These are phyloP conservation scores for Thripadectes ignobilis DNA, from an alignment of 2,797 vertebrate species.

Conservation along the genomic window DNA sequence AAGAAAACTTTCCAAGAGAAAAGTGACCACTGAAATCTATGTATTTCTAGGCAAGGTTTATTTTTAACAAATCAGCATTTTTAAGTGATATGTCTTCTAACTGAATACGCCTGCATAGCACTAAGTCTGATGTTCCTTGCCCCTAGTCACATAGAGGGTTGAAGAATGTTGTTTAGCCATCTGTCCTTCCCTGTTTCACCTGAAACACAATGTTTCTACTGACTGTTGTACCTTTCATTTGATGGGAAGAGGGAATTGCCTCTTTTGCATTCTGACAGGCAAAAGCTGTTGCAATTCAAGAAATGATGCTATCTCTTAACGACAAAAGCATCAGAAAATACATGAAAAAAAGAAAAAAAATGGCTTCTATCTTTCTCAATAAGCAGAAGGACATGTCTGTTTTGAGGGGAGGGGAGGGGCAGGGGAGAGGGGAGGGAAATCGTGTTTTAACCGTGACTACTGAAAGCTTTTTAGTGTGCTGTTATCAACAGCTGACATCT, in stretches of 20 bases:
- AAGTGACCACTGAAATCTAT: not conserved
- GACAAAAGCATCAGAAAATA: not conserved
- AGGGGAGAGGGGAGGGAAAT: not conserved
- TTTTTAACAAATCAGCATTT: not conserved
- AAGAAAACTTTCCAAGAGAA: not conserved
- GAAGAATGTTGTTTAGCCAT: not conserved
- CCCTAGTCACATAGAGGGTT: not conserved
- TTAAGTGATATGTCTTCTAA: not conserved
- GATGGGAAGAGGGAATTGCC: not conserved
- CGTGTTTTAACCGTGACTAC: not conserved
- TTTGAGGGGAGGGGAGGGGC: too few relatives aligned
- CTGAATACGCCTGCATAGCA: not conserved
- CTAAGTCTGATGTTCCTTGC: not conserved
- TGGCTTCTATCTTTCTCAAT: not conserved
- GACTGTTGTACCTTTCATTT: not conserved
- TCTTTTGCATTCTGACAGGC: not conserved
- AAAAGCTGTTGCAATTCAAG: not conserved
- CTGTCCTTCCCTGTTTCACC: not conserved
- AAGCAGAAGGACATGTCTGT: not conserved
- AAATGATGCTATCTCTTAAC: not conserved
- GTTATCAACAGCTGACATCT: constrained; percentile 52
- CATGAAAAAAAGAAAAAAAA: not conserved
- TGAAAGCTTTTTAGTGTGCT: not conserved
- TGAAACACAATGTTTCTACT: not conserved
- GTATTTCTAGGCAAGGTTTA: not conserved